Percentiles rank a stretch among this genome's conserved stretches.
Evolutionary conservation across 2,797 vertebrate genomes (phyloP).

Genomic region (Scomberomorus guttatus): DNA sequence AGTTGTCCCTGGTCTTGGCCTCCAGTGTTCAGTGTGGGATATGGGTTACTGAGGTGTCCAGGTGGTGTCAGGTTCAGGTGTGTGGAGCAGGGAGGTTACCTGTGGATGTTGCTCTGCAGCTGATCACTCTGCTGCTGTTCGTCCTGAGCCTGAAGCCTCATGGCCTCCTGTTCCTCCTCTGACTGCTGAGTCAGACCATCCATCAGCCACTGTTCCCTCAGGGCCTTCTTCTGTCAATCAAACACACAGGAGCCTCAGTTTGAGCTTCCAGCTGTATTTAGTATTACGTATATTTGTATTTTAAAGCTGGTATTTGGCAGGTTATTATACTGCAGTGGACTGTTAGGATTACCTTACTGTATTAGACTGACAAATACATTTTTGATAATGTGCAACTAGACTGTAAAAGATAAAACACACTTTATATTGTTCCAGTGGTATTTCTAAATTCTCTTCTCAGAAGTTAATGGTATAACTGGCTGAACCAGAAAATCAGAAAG

Average conservation of each 20-base stretch:
- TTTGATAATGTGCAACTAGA: too few species aligned
- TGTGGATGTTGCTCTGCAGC: constrained; percentile 90
- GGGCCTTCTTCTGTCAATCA: constrained; percentile 91
- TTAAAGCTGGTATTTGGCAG: too few species aligned
- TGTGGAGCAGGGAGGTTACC: constrained; percentile 80
- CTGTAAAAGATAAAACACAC: too few species aligned
- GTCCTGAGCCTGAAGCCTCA: constrained; percentile 89
- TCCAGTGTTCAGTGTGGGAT: constrained; percentile 13
- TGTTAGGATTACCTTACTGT: too few species aligned
- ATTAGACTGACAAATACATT: too few species aligned
- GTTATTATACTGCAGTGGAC: too few species aligned
- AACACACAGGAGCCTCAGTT: constrained; percentile 20
- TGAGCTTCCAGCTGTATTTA: not conserved
- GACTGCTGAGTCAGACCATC: constrained; percentile 91
- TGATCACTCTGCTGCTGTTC: constrained; percentile 88
- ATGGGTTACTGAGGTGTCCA: not conserved
- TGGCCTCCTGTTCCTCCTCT: constrained; percentile 91
- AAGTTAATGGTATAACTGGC: too few species aligned
- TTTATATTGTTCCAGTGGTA: too few species aligned
- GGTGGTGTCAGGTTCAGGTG: not conserved
- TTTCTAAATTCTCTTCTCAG: too few species aligned
- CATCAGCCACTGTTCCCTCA: constrained; percentile 97
- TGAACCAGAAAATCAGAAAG: too few species aligned
- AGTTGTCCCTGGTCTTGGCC: not conserved
- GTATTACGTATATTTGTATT: not conserved